phyloP scores from a whole-genome alignment of 23 tunicate genomes.

The Trididemnum clinides region DNA sequence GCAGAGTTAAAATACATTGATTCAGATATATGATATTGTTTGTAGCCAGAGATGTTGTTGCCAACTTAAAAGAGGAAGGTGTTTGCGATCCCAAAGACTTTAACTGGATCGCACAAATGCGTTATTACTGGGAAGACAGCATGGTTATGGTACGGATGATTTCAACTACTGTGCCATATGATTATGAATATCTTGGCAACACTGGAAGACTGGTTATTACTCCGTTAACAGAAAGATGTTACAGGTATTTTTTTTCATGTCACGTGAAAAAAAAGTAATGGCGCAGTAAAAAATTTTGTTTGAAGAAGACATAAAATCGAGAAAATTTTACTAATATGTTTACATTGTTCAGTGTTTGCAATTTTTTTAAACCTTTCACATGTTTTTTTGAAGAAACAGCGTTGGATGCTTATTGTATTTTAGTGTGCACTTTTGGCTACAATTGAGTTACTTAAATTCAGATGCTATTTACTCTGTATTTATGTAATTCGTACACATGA shows the following conservation, averaged over 20 bases:
- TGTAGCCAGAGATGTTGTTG: conserved; percentile 82
- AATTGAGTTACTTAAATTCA: too few species aligned
- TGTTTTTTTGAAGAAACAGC: too few species aligned
- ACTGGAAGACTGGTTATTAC: conserved; percentile 87
- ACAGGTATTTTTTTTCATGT: conserved; percentile 70
- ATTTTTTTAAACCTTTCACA: too few species aligned
- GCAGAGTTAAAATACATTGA: not conserved
- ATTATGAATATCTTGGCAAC: conserved; percentile 89
- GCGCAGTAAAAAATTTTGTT: too few species aligned
- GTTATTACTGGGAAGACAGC: conserved; percentile 85
- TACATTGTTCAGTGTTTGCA: too few species aligned
- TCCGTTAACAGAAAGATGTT: conserved; percentile 88
- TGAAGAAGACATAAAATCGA: too few species aligned
- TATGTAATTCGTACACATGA: too few species aligned
- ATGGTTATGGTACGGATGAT: conserved; percentile 83
- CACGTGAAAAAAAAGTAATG: too few species aligned
- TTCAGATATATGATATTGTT: not conserved
- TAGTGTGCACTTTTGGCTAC: too few species aligned
- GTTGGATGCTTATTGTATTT: too few species aligned
- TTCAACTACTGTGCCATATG: conserved; percentile 86
- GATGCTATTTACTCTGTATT: too few species aligned
- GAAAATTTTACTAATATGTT: too few species aligned
- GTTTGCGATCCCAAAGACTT: conserved; percentile 76
- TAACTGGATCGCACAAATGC: conserved; percentile 92
- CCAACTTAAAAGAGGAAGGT: conserved; percentile 69